phyloP scores from a whole-genome alignment of 2,888 invertebrate species.

The Orthosia gracilis region DNA sequence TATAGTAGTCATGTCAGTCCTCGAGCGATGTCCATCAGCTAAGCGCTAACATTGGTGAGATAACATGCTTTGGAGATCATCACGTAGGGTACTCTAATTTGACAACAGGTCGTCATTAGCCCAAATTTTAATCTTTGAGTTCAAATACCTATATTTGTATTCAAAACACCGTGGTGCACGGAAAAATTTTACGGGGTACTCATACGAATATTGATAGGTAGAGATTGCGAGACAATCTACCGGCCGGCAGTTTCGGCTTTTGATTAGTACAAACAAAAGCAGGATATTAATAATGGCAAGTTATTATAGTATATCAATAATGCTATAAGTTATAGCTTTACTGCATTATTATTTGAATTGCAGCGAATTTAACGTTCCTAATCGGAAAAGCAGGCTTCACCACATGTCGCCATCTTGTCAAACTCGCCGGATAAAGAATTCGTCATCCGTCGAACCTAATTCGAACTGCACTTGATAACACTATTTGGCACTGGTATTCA shows the following conservation, averaged over 20 bases:
- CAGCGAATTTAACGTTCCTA: slow-evolving; percentile 69
- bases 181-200: slow-evolving; percentile 11
- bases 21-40: neutral
- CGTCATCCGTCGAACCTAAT: slow-evolving; percentile 79
- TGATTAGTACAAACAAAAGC: neutral
- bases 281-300: neutral
- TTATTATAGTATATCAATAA: slow-evolving; percentile 1
- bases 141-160: neutral
- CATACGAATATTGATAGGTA: neutral
- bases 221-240: slow-evolving; percentile 43
- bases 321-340: neutral
- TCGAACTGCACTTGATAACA: slow-evolving; percentile 73
- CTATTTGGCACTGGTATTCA: slow-evolving; percentile 69
- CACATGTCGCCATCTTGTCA: slow-evolving; percentile 91
- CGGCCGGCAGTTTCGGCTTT: slow-evolving; percentile 66
- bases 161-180: neutral
- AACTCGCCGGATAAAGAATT: slow-evolving; percentile 86
- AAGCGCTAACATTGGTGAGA: neutral
- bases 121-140: neutral
- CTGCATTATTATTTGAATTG: slow-evolving; percentile 1
- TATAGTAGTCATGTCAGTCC: neutral
- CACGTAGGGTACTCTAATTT: neutral
- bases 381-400: slow-evolving; percentile 79
- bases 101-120: neutral
- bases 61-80: neutral